Base-by-base conservation (phyloP, 2,113 vertebrate genomes). In the Zootoca vivipara region DNA sequence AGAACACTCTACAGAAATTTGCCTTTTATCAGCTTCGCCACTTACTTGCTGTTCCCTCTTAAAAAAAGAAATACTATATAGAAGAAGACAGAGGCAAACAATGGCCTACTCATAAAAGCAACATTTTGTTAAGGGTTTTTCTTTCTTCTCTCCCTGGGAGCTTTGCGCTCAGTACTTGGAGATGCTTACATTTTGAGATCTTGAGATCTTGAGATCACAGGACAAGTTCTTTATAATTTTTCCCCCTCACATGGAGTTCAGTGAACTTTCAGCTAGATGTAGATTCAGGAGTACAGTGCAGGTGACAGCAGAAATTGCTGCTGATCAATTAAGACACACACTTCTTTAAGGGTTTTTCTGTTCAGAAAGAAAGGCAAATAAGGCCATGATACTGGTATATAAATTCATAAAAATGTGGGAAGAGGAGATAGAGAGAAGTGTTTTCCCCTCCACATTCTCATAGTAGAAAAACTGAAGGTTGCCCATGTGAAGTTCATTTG, bases 11-110 rank as follows among this genome's bases (percentile, higher is more conserved):
- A 91, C 89, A 91, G 22, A 94, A 92, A 94, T 92, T 65, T 91
- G 79, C 64, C 93, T 93, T 96, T 94, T 89, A 95, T 93, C 96
- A 96, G 96, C 88, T 96, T 95, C 92, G 46, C 65, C 28, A 52
- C 15, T 94, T 94, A 30, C 35, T 90, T 90, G 38, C 70, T 85
- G 79, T 85, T 33, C 56, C 35, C 79, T 58, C 91, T 95, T 89
- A 94, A 92, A 62, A 62, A 93, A 86, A 88, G 28, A 91, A 83
- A 87, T 28, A 88, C 10, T 91, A 26, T 92, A 83, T 8, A 85
- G 75, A 83, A 91, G 52, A 85, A 93, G 40, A 89, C 22, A 88
- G 26, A 56, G 38, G 72, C 85, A 95, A 94, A 72, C 35, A 73
- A 46, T 28, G 20, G 58, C 16, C 42, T 16, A 82, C 86, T 81